A percentile compares a stretch with the other conserved stretches of the same genome.
Conservation (phyloP, 1,140 invertebrate species). For the Drosophila arizonae region DNA sequence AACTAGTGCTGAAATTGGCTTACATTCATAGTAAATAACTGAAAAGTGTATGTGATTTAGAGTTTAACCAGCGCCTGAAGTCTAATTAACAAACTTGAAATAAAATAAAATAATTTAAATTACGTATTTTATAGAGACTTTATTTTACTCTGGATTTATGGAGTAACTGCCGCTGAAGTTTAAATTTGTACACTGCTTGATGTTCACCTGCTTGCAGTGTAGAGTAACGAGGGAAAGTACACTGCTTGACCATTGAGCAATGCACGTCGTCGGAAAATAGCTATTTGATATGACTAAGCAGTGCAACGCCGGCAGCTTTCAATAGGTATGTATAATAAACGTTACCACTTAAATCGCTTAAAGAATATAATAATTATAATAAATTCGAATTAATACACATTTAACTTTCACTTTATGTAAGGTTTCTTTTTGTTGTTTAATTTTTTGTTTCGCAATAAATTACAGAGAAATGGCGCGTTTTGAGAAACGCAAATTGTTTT, state of each 20-base stretch:
- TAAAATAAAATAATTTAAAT: not conserved
- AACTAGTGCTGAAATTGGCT: no score
- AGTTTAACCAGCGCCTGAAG: not conserved
- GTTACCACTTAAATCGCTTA: no score
- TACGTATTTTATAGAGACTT: no score
- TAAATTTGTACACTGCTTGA: constrained; percentile 9
- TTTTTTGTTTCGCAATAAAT: constrained; percentile 22
- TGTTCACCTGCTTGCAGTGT: not conserved
- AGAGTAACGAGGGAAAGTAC: no score
- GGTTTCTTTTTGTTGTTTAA: not conserved
- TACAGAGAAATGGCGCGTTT: constrained; percentile 37
- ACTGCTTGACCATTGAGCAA: not conserved
- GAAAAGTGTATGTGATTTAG: no score
- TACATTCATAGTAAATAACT: no score
- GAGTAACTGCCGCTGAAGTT: not conserved
- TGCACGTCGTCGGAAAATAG: not conserved
- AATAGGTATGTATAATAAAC: no score
- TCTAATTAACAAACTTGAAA: not conserved
- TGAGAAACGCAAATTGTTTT: constrained; percentile 30
- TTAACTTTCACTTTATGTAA: constrained; percentile 10
- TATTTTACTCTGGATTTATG: no score
- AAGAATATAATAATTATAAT: not conserved
- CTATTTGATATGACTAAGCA: not conserved
- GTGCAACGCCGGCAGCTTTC: not conserved
- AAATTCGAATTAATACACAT: not conserved